Percentiles rank a stretch among this genome's conserved stretches.
Evolutionary conservation across 2,113 vertebrate species (phyloP).

Genomic region (Petromus typicus): DNA sequence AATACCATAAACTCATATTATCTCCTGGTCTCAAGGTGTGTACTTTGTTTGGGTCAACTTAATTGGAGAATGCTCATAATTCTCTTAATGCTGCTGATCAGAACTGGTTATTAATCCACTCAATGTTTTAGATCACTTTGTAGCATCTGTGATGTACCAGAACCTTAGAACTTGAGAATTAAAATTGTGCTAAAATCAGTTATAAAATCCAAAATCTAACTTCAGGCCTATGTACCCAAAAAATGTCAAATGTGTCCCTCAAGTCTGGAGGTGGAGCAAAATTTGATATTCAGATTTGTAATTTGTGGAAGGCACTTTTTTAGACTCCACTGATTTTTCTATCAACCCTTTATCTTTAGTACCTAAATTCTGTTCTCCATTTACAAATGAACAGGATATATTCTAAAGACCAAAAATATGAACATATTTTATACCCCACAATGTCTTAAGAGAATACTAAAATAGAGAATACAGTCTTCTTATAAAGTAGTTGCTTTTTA

Average conservation of each 20-base stretch:
- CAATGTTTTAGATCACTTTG: background rate
- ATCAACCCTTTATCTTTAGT: background rate
- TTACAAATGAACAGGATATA: background rate
- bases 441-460: constrained; percentile 21
- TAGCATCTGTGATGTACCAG: background rate
- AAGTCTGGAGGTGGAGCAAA: background rate
- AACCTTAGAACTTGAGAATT: background rate
- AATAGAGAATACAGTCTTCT: constrained; percentile 31
- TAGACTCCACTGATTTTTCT: background rate
- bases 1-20: background rate
- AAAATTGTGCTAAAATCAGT: background rate
- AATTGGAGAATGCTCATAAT: background rate
- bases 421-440: background rate
- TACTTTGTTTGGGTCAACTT: background rate
- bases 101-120: background rate
- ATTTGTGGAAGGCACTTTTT: background rate
- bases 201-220: background rate
- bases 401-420: background rate
- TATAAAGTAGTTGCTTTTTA: constrained; percentile 78
- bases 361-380: background rate
- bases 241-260: background rate
- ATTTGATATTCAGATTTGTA: background rate
- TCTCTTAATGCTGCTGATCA: background rate
- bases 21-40: background rate
- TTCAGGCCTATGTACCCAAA: background rate